phyloP scores from a whole-genome alignment of 1,140 invertebrate species.

The Bombus impatiens region DNA sequence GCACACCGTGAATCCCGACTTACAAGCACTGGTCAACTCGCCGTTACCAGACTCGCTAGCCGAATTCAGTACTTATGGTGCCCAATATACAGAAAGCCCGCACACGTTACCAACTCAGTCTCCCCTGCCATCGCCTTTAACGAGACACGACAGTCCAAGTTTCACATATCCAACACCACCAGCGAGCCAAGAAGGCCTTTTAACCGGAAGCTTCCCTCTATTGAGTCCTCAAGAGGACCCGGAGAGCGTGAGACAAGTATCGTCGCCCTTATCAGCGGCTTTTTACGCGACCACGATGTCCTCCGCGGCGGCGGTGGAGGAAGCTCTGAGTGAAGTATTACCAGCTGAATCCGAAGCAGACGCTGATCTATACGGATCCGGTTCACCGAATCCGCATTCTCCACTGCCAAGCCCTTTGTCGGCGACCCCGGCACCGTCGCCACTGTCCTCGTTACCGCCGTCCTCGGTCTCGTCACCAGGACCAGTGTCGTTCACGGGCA shows the following conservation, averaged over 20 bases:
- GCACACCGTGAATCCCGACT: slow-evolving; percentile 87
- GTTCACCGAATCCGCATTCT: slow-evolving; percentile 84
- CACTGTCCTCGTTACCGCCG: slow-evolving; percentile 83
- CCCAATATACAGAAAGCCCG: slow-evolving; percentile 82
- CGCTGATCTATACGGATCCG: slow-evolving; percentile 84
- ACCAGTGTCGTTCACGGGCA: slow-evolving; percentile 80
- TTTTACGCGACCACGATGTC: slow-evolving; percentile 94
- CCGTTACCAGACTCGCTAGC: slow-evolving; percentile 90
- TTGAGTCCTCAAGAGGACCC: slow-evolving; percentile 82
- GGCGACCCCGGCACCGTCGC: slow-evolving; percentile 85
- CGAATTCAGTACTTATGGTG: slow-evolving; percentile 89
- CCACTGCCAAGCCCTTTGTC: slow-evolving; percentile 85
- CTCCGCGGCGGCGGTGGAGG: slow-evolving; percentile 91
- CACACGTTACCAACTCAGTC: slow-evolving; percentile 83
- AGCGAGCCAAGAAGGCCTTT: slow-evolving; percentile 89
- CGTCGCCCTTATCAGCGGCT: slow-evolving; percentile 89
- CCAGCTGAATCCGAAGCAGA: slow-evolving; percentile 88
- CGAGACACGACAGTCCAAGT: slow-evolving; percentile 85
- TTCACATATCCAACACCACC: slow-evolving; percentile 92
- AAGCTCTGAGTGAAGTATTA: slow-evolving; percentile 90
- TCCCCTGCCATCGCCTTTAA: slow-evolving; percentile 87
- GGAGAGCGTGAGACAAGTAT: slow-evolving; percentile 85
- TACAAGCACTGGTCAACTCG: slow-evolving; percentile 89
- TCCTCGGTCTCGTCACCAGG: slow-evolving; percentile 84
- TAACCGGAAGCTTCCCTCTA: slow-evolving; percentile 81